phyloP scores from a whole-genome alignment of 1,140 invertebrate genomes.

The Riptortus pedestris region DNA sequence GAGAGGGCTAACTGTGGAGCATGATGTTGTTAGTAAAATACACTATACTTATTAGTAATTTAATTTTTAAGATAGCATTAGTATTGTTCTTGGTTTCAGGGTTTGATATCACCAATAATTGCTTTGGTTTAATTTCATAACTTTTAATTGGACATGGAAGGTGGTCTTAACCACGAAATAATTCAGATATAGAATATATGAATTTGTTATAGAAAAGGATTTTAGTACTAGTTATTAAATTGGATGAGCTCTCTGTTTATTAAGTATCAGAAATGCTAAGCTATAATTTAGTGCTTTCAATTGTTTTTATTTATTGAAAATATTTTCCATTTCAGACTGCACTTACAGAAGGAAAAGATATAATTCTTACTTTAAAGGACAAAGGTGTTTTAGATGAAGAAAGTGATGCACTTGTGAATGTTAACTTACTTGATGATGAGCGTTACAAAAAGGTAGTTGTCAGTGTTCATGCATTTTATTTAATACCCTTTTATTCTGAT shows the following conservation, averaged over 20 bases:
- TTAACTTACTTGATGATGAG: constrained; percentile 91
- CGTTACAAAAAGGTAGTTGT: constrained; percentile 65
- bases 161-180: no score
- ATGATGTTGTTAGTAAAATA: constrained; percentile 52
- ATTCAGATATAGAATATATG: no score
- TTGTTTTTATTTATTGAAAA: no score
- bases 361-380: constrained; percentile 91
- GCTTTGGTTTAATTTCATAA: no score
- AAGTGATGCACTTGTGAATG: constrained; percentile 86
- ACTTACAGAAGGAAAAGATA: constrained; percentile 72
- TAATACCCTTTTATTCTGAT: constrained; percentile 11
- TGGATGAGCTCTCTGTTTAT: no score
- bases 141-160: no score
- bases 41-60: background rate
- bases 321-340: constrained; percentile 41
- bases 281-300: no score
- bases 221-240: no score
- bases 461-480: no score
- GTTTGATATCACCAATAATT: no score
- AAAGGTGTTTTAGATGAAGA: constrained; percentile 79
- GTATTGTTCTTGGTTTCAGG: background rate
- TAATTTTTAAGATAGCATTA: background rate
- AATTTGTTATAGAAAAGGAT: no score
- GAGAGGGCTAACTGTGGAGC: constrained; percentile 77
- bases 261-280: no score